Conservation (phyloP, 2,113 vertebrate genomes). For the Alethe diademata region DNA sequence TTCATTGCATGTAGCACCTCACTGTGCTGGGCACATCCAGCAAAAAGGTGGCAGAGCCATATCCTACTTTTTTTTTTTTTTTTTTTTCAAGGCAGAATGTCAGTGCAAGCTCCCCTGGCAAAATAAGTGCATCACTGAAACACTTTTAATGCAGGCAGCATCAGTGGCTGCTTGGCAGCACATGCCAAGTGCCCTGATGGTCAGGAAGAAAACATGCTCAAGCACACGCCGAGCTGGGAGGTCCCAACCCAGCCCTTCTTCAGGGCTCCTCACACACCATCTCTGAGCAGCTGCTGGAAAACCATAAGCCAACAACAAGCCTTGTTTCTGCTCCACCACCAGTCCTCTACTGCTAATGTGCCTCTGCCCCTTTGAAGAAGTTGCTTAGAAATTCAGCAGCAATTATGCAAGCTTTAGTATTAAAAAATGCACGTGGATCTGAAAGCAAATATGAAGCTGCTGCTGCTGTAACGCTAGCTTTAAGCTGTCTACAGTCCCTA, state of each 20-base stretch:
- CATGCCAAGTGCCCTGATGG: neutral
- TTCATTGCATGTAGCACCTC: neutral
- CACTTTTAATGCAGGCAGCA: neutral
- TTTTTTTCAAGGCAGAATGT: neutral
- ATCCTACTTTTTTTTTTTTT: neutral
- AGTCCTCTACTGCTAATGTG: neutral
- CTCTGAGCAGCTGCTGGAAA: neutral
- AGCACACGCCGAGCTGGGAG: neutral
- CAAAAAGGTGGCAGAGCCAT: neutral
- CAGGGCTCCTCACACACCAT: neutral
- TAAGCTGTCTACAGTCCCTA: conserved; percentile 39
- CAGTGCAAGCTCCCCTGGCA: neutral
- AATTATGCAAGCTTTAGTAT: conserved; percentile 64
- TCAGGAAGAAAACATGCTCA: neutral
- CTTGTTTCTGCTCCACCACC: neutral
- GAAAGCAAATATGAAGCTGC: conserved; percentile 51
- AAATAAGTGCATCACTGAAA: neutral
- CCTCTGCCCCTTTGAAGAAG: conserved; percentile 24
- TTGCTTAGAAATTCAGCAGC: conserved; percentile 49
- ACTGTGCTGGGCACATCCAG: neutral
- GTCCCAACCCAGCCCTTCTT: neutral
- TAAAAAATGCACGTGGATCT: conserved; percentile 61
- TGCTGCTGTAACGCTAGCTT: conserved; percentile 44
- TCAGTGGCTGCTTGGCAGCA: neutral
- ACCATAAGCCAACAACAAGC: neutral